Conservation (phyloP, 2,888 invertebrate genomes). For the Pheosia tremula region DNA sequence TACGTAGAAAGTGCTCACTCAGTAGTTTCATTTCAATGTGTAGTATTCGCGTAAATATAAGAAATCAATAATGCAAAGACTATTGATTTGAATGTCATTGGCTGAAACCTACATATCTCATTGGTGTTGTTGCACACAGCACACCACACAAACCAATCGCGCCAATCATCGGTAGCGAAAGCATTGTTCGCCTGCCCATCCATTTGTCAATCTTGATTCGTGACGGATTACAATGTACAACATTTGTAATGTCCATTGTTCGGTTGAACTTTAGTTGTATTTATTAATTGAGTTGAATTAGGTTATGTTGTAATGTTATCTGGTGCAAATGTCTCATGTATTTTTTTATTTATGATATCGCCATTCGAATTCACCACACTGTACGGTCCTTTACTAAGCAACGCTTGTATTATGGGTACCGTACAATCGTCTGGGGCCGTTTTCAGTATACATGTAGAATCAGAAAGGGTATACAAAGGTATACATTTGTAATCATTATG, state of each 20-base stretch:
- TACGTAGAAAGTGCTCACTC: no score
- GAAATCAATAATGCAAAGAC: no score
- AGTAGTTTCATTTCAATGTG: no score
- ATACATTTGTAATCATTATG: no score
- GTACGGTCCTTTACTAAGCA: no score
- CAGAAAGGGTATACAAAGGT: no score
- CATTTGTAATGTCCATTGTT: constrained; percentile 21
- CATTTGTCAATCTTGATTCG: constrained; percentile 43
- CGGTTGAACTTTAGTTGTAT: constrained; percentile 9
- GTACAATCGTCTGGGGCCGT: no score
- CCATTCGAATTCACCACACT: neutral
- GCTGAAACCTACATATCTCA: neutral
- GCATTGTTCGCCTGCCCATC: constrained; percentile 50
- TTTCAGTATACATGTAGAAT: no score
- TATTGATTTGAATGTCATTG: neutral
- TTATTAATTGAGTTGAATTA: constrained; percentile 11
- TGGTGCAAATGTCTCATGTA: neutral
- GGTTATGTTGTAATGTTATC: constrained; percentile 3
- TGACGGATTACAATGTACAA: constrained; percentile 36
- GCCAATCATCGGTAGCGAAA: constrained; percentile 30
- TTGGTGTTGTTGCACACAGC: neutral
- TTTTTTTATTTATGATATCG: neutral
- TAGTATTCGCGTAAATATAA: no score
- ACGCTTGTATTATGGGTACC: no score
- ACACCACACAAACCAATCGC: neutral